Evolutionary conservation across 2,113 vertebrate genomes (phyloP), one percentile per base, ranked within the genome.

Genomic region (Paraplagusia blochii): DNA sequence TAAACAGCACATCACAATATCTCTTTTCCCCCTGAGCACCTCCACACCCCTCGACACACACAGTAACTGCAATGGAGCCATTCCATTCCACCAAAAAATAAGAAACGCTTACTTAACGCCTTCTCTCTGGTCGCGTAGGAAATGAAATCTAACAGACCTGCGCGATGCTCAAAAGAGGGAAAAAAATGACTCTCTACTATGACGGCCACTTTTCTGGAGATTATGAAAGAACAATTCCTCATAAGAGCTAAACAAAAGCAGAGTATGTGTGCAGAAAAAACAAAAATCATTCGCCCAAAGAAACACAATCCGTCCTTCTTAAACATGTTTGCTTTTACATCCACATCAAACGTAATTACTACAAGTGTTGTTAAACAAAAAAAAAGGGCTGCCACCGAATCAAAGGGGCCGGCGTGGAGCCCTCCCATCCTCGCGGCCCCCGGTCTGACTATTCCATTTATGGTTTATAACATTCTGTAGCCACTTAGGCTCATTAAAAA

Each of bases 401-500:
- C 72, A 77, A 83, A 80, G 74, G 22, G 22, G 56, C 64, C 76
- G 56, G 47, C 63, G 42, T 43, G 33, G 18, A 29, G 3, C 22
- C 22, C 66, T 46, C 44, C 39, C 29, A 9, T 9, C 60, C 9
- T 44, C 22, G 22, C 22, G 22, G 22, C 22, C 52, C 65, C 46
- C 7, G 7, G 38, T 55, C 77, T 49, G 69, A 77, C 76, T 77
- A 58, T 58, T 81, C 79, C 80, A 73, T 81, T 82, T 78, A 76
- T 64, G 69, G 60, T 82, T 84, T 79, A 80, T 72, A 74, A 74
- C 63, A 78, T 75, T 77, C 76, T 78, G 80, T 75, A 71, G 79
- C 80, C 78, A 83, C 80, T 86, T 81, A 76, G 44, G 39, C 83
- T 85, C 83, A 89, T 88, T 88, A 89, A 87, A 86, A 85, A 88